Evolutionary conservation across 1,140 invertebrate species (phyloP), one percentile per base, ranked within the genome.

Genomic region (Pogonognathellus flavescens): DNA sequence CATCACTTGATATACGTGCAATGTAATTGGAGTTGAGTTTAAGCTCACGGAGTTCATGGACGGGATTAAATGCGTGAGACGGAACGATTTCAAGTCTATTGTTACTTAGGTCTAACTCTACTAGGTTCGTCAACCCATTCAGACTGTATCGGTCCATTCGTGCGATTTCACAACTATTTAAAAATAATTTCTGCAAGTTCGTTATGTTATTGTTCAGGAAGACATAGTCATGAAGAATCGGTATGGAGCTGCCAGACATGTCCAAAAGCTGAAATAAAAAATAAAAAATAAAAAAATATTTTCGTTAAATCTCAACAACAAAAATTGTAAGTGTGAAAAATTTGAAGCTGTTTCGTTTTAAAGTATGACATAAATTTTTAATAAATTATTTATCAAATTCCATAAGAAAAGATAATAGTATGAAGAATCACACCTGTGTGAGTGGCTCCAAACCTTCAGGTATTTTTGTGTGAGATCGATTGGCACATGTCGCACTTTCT

Each of bases 131-230:
- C 0, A 95, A 92, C 88, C 93, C 93, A 59, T 93, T 91, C 89
- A 95, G 95, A 2, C 94, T 93, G 88, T 92, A 92, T 20, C 92
- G 91, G 87, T 94, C 93, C 82, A 95, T 91, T 0, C 90, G 90
- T 85, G 92, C 92, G 57, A 95, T 90, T 76, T 92, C 91, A 89
- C 94, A 95, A 50, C 92, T 92, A 16, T 93, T 91, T 86, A 96
- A 89, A 89, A 94, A 95, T 16, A 96, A 92, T 88, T 95, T 95
- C 90, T 96, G 95, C 50, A 96, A 91, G 90, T 96, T 96, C 20
- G 95, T 90, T 20, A 96, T 91, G 70, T 94, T 94, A 10, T 94
- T 93, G 14, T 92, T 90, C 55, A 93, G 92, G 89, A 96, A 96
- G 76, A 93, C 94, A 88, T 95, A 94, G 86, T 93, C 92, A 20